Percentiles rank a stretch among this genome's conserved stretches.
Evolutionary conservation across 2,113 vertebrate genomes (phyloP).

Genomic region (Protobothrops flavoviridis): DNA sequence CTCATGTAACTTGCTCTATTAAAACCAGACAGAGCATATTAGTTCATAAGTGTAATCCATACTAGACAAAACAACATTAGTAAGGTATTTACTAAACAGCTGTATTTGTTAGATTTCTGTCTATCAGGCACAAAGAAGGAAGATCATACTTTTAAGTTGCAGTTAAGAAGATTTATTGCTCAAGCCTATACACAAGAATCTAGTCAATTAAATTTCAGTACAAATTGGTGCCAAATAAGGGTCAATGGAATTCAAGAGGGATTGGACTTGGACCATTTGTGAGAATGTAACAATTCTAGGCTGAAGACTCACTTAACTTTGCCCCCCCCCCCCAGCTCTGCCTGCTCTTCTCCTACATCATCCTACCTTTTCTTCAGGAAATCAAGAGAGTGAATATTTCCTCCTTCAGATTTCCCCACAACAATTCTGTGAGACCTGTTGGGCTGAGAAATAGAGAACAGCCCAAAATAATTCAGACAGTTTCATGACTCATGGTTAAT

Average conservation of each 20-base stretch:
- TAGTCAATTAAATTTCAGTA: background rate
- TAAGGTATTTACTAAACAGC: background rate
- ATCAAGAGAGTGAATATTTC: background rate
- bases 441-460: background rate
- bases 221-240: background rate
- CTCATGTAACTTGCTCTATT: background rate
- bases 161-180: background rate
- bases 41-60: background rate
- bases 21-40: background rate
- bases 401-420: background rate
- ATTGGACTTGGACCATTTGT: background rate
- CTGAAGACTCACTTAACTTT: background rate
- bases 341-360: background rate
- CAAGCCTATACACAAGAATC: background rate
- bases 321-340: background rate
- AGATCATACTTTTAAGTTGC: background rate
- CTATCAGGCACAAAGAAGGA: background rate
- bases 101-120: background rate
- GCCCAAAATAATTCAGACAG: background rate
- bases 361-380: background rate
- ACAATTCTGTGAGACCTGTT: background rate
- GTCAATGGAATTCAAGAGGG: background rate
- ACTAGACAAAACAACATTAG: background rate
- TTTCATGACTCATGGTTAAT: background rate
- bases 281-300: background rate